These are phyloP conservation scores for Poeciliopsis paucimaculata DNA, from an alignment of 2,797 vertebrate genomes.

Conservation along the genomic window DNA sequence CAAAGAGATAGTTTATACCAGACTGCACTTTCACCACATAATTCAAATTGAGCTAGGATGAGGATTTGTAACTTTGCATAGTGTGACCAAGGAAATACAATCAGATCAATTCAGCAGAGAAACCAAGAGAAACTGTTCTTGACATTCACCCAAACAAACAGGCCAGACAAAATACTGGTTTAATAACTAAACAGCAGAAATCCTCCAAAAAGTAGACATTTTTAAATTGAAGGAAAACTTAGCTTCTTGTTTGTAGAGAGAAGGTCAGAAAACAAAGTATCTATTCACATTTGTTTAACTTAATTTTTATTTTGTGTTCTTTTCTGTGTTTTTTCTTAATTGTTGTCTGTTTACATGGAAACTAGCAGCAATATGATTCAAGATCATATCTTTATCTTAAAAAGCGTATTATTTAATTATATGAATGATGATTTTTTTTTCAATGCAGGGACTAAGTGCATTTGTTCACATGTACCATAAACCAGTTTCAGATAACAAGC, in stretches of 20 bases:
- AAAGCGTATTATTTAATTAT: neutral
- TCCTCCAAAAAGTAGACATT: neutral
- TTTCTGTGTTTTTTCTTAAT: neutral
- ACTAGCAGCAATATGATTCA: neutral
- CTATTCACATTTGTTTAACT: neutral
- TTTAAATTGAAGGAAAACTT: neutral
- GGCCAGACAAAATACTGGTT: neutral
- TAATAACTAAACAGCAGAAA: neutral
- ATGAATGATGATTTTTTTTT: neutral
- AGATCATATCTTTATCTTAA: neutral
- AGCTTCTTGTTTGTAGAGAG: neutral
- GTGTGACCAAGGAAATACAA: constrained; percentile 12
- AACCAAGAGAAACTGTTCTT: neutral
- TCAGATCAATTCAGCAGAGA: constrained; percentile 12
- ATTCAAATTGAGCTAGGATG: constrained; percentile 39
- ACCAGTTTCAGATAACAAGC: neutral
- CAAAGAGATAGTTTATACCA: constrained; percentile 36
- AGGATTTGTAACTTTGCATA: constrained; percentile 29
- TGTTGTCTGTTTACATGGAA: neutral
- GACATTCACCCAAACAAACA: neutral
- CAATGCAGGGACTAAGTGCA: neutral
- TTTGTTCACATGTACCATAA: neutral
- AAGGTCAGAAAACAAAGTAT: neutral
- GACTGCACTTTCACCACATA: constrained; percentile 49
- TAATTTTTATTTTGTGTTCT: neutral